phyloP scores from a whole-genome alignment of 37 sponge, comb jelly and placozoan genomes.

The Agelas oroides region DNA sequence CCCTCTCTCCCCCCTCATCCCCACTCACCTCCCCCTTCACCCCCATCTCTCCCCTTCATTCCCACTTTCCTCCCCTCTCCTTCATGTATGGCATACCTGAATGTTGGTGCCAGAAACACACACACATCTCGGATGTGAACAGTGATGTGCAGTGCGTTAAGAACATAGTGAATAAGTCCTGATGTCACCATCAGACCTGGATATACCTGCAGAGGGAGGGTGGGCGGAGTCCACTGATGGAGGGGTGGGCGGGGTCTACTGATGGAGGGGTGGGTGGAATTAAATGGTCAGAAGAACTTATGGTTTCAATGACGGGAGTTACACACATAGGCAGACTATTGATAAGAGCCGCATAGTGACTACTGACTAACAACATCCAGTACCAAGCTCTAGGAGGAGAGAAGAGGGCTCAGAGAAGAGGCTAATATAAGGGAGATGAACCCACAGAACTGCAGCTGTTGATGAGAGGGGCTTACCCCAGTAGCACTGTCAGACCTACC shows the following conservation, averaged over 20 bases:
- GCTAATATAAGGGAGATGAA: too few relatives aligned
- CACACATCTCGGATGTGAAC: conserved; percentile 98
- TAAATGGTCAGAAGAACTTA: too few relatives aligned
- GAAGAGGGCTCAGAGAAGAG: too few relatives aligned
- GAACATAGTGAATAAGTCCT: conserved; percentile 91
- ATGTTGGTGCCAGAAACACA: conserved; percentile 97
- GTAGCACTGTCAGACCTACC: conserved; percentile 45
- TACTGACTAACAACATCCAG: too few relatives aligned
- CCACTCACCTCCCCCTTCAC: neutral
- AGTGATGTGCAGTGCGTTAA: conserved; percentile 90
- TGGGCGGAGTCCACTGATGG: neutral
- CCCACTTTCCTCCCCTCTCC: neutral
- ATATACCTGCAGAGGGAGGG: conserved; percentile 79
- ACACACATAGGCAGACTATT: too few relatives aligned
- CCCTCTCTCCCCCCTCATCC: neutral
- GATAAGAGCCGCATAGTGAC: too few relatives aligned
- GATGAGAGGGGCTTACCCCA: too few relatives aligned
- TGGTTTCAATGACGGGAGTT: too few relatives aligned
- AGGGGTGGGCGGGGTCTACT: too few relatives aligned
- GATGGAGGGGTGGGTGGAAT: too few relatives aligned
- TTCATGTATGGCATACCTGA: conserved; percentile 69
- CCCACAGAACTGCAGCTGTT: too few relatives aligned
- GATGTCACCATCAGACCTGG: conserved; percentile 99
- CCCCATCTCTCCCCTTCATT: neutral
- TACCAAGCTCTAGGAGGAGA: too few relatives aligned